Evolutionary conservation across 2,888 invertebrate genomes (phyloP), one percentile per base, ranked within the genome.

Genomic region (Thereva unica): DNA sequence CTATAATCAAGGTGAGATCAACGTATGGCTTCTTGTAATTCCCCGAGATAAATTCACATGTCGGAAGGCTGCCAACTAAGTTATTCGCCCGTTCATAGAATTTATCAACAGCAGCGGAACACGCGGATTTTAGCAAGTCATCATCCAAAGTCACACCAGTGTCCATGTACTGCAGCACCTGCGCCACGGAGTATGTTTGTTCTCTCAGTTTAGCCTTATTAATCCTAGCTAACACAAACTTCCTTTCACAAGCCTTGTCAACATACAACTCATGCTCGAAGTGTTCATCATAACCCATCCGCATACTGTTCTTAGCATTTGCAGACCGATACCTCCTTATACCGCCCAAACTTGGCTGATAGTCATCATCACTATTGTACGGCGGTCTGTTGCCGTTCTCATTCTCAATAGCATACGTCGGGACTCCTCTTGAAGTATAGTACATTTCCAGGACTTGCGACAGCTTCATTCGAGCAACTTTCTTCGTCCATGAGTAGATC

Each of bases 401-500:
- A 73, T 82, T 84, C n/a, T 86, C 81, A 41, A 78, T 78, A 0
- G 80, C 76, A 35, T 87, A 82, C 72, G 85, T 86, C 0, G 84
- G 83, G 1, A 86, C 80, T 0, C 88, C 88, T 67, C 83, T 82
- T 70, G 84, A 80, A 0, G 88, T 87, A 74, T 89, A 89, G 75
- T 88, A 89, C 87, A 87, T 87, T 69, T 88, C 86, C 50, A 89
- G 76, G 9, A 88, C 75, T 79, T 88, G 87, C 1, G 88, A 87
- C 1, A 88, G 77, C 9, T 85, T 80, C 34, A 87, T 76, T 23
- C 83, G 81, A 4, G 82, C 78, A 50, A 85, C 77, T 66, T 82
- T 79, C 63, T 81, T 78, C 4, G 83, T 74, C 87, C 87, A 87
- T 41, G 76, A 76, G 9, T 82, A 78, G 10, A 86, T 74, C 72